Evolutionary conservation across 2,888 invertebrate species (phyloP).

Genomic region (Drosophila kambysellisi): DNA sequence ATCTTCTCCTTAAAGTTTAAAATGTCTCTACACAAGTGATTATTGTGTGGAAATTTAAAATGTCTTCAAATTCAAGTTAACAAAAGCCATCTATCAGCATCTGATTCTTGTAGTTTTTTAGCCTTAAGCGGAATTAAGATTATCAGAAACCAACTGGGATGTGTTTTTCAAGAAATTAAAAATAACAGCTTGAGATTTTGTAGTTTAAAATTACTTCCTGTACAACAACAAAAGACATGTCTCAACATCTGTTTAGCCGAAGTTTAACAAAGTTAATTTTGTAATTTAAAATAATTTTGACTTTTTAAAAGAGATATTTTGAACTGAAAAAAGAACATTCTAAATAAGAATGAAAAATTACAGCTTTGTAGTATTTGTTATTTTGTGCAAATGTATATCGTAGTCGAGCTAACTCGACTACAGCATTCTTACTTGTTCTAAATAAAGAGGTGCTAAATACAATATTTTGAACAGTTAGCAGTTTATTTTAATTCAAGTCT

Average conservation of each 20-base stretch:
- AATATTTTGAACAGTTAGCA: not conserved
- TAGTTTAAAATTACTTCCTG: not conserved
- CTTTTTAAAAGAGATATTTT: not conserved
- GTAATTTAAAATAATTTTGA: not conserved
- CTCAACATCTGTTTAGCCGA: not conserved
- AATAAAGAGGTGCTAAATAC: not conserved
- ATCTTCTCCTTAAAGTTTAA: conserved; percentile 15
- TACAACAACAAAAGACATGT: not conserved
- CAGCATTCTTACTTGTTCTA: not conserved
- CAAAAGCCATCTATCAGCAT: not conserved
- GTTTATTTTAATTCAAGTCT: accelerated
- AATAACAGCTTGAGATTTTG: not conserved
- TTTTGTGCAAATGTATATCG: too few species aligned
- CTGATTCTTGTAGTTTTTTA: not conserved
- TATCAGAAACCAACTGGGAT: not conserved
- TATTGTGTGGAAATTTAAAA: conserved; percentile 20
- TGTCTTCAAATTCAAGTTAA: not conserved
- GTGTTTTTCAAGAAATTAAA: not conserved
- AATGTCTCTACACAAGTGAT: conserved; percentile 16
- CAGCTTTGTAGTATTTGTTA: not conserved
- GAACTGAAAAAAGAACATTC: not conserved
- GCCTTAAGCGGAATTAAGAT: too few species aligned
- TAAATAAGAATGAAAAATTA: not conserved
- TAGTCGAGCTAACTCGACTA: too few species aligned
- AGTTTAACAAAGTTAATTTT: not conserved